phyloP scores from a whole-genome alignment of 1,140 invertebrate genomes.

The Acyrthosiphon pisum region DNA sequence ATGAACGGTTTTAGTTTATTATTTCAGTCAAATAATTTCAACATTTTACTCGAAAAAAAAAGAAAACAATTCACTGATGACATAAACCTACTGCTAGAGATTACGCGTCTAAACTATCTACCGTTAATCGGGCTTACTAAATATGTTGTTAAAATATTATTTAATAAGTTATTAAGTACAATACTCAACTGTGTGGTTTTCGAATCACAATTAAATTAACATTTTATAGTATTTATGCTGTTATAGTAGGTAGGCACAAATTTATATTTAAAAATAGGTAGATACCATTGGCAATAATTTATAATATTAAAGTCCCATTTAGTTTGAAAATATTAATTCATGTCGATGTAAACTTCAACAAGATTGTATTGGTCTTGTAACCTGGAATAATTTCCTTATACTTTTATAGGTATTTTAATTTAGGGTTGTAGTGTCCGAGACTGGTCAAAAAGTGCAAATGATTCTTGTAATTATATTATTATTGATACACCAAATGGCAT shows the following conservation, averaged over 20 bases:
- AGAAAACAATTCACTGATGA: background rate
- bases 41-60: background rate
- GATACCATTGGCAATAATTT: background rate
- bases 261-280: background rate
- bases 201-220: background rate
- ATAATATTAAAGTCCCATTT: background rate
- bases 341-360: background rate
- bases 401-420: background rate
- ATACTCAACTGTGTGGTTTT: background rate
- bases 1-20: background rate
- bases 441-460: background rate
- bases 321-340: background rate
- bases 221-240: background rate
- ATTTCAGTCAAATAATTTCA: background rate
- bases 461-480: background rate
- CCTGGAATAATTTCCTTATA: background rate
- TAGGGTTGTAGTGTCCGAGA: background rate
- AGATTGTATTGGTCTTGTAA: background rate
- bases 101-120: background rate
- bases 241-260: background rate
- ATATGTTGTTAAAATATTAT: background rate
- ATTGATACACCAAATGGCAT: no score
- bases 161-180: background rate
- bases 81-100: background rate
- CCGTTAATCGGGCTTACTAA: background rate